phyloP scores from a whole-genome alignment of 1,140 invertebrate species.

The Micrasema longulum region DNA sequence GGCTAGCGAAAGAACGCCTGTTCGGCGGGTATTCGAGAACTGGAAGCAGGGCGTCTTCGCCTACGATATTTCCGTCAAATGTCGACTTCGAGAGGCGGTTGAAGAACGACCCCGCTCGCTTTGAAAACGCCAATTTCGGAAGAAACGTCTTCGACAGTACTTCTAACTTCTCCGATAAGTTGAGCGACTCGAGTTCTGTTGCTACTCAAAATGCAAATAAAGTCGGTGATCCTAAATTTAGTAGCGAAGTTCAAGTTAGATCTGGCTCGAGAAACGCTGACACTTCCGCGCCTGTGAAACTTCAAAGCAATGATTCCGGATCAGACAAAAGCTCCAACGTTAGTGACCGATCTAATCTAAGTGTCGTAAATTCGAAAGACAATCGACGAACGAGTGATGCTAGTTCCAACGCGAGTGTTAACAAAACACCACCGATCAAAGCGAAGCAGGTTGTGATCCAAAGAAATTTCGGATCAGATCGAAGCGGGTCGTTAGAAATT shows the following conservation, averaged over 20 bases:
- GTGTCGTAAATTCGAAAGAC: constrained; percentile 6
- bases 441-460: background rate
- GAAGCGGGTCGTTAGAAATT: constrained; percentile 19
- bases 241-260: background rate
- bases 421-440: background rate
- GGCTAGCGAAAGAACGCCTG: constrained; percentile 49
- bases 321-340: constrained; percentile 30
- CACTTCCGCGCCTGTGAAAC: background rate
- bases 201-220: constrained; percentile 18
- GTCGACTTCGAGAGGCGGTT: constrained; percentile 47
- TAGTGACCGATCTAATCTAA: constrained; percentile 9
- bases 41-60: constrained; percentile 32
- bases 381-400: constrained; percentile 21
- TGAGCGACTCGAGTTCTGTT: constrained; percentile 48
- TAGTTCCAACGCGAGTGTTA: background rate
- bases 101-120: constrained; percentile 20
- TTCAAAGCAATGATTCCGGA: constrained; percentile 10
- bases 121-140: constrained; percentile 44
- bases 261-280: background rate
- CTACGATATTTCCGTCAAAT: constrained; percentile 49
- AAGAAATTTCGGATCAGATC: constrained; percentile 20
- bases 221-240: background rate
- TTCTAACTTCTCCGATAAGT: constrained; percentile 45
- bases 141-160: constrained; percentile 35
- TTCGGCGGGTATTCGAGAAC: constrained; percentile 43